phyloP scores from a whole-genome alignment of 2,113 vertebrate genomes.

The Rhinolophus ferrumequinum region DNA sequence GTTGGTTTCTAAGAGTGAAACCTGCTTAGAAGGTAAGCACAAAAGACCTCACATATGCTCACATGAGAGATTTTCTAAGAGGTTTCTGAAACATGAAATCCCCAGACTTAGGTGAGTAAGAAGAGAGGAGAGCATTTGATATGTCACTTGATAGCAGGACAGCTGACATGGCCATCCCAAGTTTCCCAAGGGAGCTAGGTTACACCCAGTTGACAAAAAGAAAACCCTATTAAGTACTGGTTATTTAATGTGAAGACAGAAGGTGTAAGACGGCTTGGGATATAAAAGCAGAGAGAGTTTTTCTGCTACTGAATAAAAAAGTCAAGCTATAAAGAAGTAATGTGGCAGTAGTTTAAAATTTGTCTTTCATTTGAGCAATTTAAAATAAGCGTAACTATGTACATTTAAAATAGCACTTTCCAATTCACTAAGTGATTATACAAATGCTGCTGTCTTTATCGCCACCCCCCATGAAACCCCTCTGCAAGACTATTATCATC shows the following conservation, averaged over 20 bases:
- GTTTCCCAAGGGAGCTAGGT: constrained; percentile 59
- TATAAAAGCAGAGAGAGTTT: not conserved
- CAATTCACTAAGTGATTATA: not conserved
- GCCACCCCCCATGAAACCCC: not conserved
- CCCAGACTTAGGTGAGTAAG: constrained; percentile 43
- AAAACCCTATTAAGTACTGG: constrained; percentile 43
- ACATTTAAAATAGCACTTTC: constrained; percentile 42
- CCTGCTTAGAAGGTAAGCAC: constrained; percentile 20
- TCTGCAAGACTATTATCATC: not conserved
- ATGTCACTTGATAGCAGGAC: constrained; percentile 70
- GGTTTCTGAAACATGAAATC: constrained; percentile 47
- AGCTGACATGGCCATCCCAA: constrained; percentile 70
- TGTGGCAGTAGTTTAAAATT: not conserved
- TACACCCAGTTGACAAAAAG: constrained; percentile 17
- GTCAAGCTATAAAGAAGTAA: constrained; percentile 19
- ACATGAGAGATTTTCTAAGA: constrained; percentile 37
- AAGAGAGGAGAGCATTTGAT: constrained; percentile 35
- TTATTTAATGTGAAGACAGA: constrained; percentile 57
- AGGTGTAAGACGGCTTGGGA: not conserved
- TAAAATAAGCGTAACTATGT: constrained; percentile 5
- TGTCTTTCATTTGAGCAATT: constrained; percentile 8
- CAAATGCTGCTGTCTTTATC: not conserved
- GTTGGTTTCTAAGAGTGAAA: constrained; percentile 30
- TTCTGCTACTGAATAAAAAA: not conserved
- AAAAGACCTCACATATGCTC: not conserved